A percentile compares a stretch with the other conserved stretches of the same genome.
Evolutionary conservation across 2,797 vertebrate species (phyloP).

Genomic region (Epinephelus awoara): DNA sequence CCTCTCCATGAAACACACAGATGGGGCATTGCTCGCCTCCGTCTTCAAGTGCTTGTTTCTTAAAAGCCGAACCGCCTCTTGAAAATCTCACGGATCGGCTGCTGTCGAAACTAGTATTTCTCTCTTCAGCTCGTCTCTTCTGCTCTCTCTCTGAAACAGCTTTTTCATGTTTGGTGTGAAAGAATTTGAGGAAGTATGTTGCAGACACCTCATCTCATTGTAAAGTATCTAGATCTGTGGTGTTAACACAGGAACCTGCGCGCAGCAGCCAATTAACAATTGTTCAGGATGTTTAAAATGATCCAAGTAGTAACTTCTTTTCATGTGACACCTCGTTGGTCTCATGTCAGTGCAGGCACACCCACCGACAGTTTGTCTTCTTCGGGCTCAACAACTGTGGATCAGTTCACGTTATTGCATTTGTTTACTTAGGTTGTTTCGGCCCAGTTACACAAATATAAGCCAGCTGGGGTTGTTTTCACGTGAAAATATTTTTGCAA

Average conservation of each 20-base stretch:
- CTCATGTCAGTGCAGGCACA: slow-evolving; percentile 9
- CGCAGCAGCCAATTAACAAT: slow-evolving; percentile 15
- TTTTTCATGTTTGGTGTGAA: slow-evolving; percentile 16
- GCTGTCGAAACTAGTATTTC: slow-evolving; percentile 29
- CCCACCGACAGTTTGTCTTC: slow-evolving; percentile 14
- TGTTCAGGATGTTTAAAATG: neutral
- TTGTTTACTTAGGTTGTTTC: slow-evolving; percentile 21
- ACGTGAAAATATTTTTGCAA: slow-evolving; percentile 17
- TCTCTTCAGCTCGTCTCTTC: slow-evolving; percentile 26
- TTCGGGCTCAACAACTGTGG: slow-evolving; percentile 1
- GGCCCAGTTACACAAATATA: slow-evolving; percentile 48
- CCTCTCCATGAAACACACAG: slow-evolving; percentile 60
- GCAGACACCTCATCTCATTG: slow-evolving; percentile 12
- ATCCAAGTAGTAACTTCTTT: slow-evolving; percentile 6
- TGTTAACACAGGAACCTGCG: neutral
- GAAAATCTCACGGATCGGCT: slow-evolving; percentile 37
- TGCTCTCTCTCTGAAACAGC: slow-evolving; percentile 9
- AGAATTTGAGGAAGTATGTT: slow-evolving; percentile 29
- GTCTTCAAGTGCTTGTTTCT: slow-evolving; percentile 42
- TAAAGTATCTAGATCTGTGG: slow-evolving; percentile 1
- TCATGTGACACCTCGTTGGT: slow-evolving; percentile 16
- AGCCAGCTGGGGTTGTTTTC: slow-evolving; percentile 31
- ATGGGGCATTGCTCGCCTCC: slow-evolving; percentile 46
- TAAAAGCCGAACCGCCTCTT: slow-evolving; percentile 43
- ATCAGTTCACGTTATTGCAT: slow-evolving; percentile 24